Base-by-base conservation (phyloP, 2,113 vertebrate genomes). In the Cyprinodon variegatus region DNA sequence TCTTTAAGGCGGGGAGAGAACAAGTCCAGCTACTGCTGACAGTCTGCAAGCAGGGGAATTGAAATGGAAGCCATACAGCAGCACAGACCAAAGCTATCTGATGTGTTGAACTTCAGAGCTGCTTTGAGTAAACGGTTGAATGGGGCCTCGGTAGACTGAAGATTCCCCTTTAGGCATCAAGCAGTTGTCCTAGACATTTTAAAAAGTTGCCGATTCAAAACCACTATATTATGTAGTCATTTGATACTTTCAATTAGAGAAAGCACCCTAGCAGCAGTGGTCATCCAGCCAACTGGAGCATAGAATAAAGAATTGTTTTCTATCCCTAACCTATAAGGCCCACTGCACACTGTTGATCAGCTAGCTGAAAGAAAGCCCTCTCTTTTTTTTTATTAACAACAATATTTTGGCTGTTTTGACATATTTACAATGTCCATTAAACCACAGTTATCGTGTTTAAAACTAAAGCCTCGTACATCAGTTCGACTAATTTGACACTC, bases 41-140 rank as follows among this genome's bases (percentile, higher is more conserved):
- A 57, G 41, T 68, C 75, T 77, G 67, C 61, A 59, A 53, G 75
- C 13, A 14, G 61, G 43, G 41, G 57, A 64, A 62, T 70, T 66
- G 57, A 79, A 76, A 67, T 72, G 43, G 64, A 64, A 76, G 53
- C 59, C 9, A 17, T 36, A 53, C 11, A 59, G 61, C 38, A 64
- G 61, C 38, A 64, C 39, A 77, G 61, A 60, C 14, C 43, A 9
- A 63, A 76, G 37, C 64, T 48, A 66, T 57, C 50, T 57, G 8
- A 20, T 20, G 65, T 70, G 78, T 79, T 73, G 86, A 79, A 76
- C 72, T 86, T 76, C 65, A 83, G 64, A 78, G 65, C 68, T 0
- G 11, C 39, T 0, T 9, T 29, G 65, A n/a, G 59, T 45, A 29
- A 70, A 39, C n/a, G 4, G 61, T 4, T 15, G 41, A 36, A 40